Base-by-base conservation (phyloP, 2,888 invertebrate species). In the Nipponacmea schrenckii region DNA sequence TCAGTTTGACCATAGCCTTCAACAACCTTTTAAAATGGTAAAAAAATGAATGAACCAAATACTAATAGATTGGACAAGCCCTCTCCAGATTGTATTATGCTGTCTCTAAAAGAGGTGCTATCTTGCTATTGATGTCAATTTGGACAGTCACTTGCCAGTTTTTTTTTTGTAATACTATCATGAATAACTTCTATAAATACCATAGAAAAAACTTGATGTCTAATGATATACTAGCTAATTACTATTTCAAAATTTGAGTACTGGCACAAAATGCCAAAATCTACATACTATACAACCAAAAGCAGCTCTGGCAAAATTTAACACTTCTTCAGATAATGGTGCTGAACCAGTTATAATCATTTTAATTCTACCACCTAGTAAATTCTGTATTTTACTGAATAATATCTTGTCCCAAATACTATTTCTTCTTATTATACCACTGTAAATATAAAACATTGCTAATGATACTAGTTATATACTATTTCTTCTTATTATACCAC, bases 341-440 rank as follows among this genome's bases (percentile, higher is more conserved):
- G 98, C 98, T 0, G 97, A 97, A 0, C 97, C 98, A 0, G 96
- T 96, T 66, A 98, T 93, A 92, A 98, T 94, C 77, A 97, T 92
- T 77, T 96, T 92, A 67, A 98, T 90, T 72, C 94, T 92, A 0
- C 98, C 98, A 17, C 98, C 98, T 92, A 98, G 94, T 62, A 94
- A 94, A 81, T 95, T 95, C 88, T 97, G 96, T 50, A 98, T 94
- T 90, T 95, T 96, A 87, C 93, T 93, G 90, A 98, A 97, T 73
- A 97, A 94, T 80, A 97, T 86, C 89, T 93, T 94, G 89, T 98
- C 97, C 97, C 97, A 98, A 76, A 97, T 91, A 65, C 95, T 95
- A 89, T 96, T 95, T 75, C 92, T 93, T 70, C 96, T 92, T 74
- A 97, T 91, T 70, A 97, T 94, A 45, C 96, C 94, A 80, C 96